Percentiles rank a stretch among this genome's conserved stretches.
Evolutionary conservation across 2,888 invertebrate genomes (phyloP).

Genomic region (Apoda limacodes): DNA sequence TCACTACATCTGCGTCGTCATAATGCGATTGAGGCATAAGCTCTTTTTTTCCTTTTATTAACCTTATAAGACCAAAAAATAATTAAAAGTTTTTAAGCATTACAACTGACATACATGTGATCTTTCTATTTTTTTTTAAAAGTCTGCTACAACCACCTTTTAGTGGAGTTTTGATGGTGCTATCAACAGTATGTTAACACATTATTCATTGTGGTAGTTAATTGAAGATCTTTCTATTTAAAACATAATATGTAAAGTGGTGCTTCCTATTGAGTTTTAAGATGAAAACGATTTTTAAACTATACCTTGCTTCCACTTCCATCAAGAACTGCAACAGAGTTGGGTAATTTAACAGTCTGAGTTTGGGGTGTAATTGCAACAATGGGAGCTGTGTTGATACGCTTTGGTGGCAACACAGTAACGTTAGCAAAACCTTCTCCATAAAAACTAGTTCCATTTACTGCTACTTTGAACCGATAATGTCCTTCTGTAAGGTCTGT

Average conservation of each 20-base stretch:
- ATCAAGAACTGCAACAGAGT: constrained; percentile 90
- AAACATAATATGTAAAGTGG: not conserved
- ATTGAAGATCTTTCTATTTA: constrained; percentile 1
- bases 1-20: too few relatives aligned
- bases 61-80: too few relatives aligned
- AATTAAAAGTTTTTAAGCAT: too few relatives aligned
- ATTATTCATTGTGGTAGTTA: too few relatives aligned
- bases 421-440: constrained; percentile 91
- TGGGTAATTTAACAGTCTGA: constrained; percentile 90
- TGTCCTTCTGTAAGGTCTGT: constrained; percentile 88
- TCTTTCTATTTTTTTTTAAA: too few relatives aligned
- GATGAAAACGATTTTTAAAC: constrained; percentile 1
- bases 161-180: too few relatives aligned
- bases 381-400: constrained; percentile 85
- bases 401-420: constrained; percentile 85
- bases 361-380: constrained; percentile 88
- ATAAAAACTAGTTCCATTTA: constrained; percentile 81
- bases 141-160: too few relatives aligned
- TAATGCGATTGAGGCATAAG: too few relatives aligned
- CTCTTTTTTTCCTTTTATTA: too few relatives aligned
- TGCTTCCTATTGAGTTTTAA: not conserved
- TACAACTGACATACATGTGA: too few relatives aligned
- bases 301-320: constrained; percentile 78
- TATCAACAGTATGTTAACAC: too few relatives aligned
- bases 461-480: constrained; percentile 86